Percentiles rank a stretch among this genome's conserved stretches.
phyloP scores from a whole-genome alignment of 1,140 invertebrate genomes.

The Leptopilina clavipes region DNA sequence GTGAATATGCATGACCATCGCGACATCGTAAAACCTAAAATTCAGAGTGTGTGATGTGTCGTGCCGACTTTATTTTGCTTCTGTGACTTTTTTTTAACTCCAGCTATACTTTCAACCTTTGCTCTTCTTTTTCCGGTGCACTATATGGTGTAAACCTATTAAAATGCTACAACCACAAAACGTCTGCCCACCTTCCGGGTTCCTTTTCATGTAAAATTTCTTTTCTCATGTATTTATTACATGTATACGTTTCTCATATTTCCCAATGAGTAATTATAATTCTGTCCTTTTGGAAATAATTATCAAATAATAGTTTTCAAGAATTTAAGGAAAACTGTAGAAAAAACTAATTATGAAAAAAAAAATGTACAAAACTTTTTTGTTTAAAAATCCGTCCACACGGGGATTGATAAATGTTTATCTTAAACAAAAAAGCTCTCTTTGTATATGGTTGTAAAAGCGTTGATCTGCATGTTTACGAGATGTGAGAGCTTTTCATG shows the following conservation, averaged over 20 bases:
- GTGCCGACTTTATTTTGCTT: conserved; percentile 56
- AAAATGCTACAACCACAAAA: conserved; percentile 51
- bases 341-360: no score
- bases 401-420: not conserved
- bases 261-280: not conserved
- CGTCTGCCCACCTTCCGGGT: conserved; percentile 43
- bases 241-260: no score
- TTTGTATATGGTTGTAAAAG: conserved; percentile 8
- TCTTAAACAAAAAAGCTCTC: not conserved
- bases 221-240: no score
- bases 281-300: not conserved
- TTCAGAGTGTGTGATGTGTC: conserved; percentile 41
- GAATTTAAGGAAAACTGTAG: no score
- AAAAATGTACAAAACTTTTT: no score
- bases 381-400: no score
- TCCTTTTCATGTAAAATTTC: conserved; percentile 1
- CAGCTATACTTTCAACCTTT: not conserved
- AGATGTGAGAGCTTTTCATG: conserved; percentile 21
- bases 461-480: conserved; percentile 25
- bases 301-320: no score
- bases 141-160: conserved; percentile 49
- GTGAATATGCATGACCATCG: conserved; percentile 59
- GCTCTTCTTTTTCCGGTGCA: not conserved
- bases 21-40: conserved; percentile 27
- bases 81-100: conserved; percentile 51